Evolutionary conservation across 2,888 invertebrate genomes (phyloP), one percentile per base, ranked within the genome.

Genomic region (Euzetes globulus): DNA sequence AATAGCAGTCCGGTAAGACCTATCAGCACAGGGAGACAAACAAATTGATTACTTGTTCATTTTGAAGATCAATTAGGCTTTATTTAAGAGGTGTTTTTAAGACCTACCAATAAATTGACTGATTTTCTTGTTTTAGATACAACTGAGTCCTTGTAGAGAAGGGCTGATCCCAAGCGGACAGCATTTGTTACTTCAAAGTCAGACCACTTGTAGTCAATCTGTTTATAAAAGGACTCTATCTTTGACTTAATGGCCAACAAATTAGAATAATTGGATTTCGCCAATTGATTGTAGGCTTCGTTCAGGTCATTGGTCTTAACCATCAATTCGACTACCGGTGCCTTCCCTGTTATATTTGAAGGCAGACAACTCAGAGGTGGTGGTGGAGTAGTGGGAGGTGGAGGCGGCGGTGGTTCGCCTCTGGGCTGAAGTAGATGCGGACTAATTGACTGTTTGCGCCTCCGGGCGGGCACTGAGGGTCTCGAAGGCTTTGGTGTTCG

Each of bases 251-350:
- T 63, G 29, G 63, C 63, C 63, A 63, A 33, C 63, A 63, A 37
- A 63, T 63, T 63, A 25, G 33, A 33, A n/a, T n/a, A 63, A 63
- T 33, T 63, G 4, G 63, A 63, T 63, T 63, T 63, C 37, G 63
- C 63, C 63, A 63, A 63, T 63, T 63, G 63, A 63, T 63, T 25
- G 37, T 63, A 63, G n/a, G 63, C 63, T 63, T 63, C 63, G n/a
- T 29, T 63, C n/a, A 63, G 37, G 15, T 7, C 13, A 33, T 37
- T 63, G 15, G 7, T 11, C 41, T 33, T 29, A n/a, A 63, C 19
- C 1, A 7, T 63, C 9, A 13, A 4, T 3, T 33, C 37, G 13
- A 33, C 63, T 11, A n/a, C 33, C 15, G 33, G 33, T 63, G 33
- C 19, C 13, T 6, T 58, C n/a, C 17, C 4, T 5, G n/a, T 5